Evolutionary conservation across 2,888 invertebrate genomes (phyloP), one percentile per base, ranked within the genome.

Genomic region (Eristalis tenax): DNA sequence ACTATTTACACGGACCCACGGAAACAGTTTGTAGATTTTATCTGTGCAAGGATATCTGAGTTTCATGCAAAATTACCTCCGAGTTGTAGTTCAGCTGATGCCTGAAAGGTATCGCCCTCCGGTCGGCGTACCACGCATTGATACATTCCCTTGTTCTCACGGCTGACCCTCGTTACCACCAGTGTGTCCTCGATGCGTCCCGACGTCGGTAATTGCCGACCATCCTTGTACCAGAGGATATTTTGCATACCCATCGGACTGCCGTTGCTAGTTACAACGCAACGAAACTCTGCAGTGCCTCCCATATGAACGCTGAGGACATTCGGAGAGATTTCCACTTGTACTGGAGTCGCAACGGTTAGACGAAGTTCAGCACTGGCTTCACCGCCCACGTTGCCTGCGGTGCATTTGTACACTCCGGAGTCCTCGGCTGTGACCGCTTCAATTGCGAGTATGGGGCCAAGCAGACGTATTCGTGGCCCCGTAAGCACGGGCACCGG

Each of bases 71-170:
- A 92, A 94, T 94, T 91, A 96, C 96, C 95, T 91, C 96, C 95
- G 85, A 96, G 93, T 91, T 96, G 95, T 68, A 97, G 93, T 92
- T 97, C 96, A 0, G 96, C 96, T 0, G 96, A 94, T 10, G 96
- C 96, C 91, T 97, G 96, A 32, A 96, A 96, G 2, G 96, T 96
- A 90, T 96, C 96, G 18, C 96, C 96, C 91, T 96, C 96, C 40
- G 95, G 94, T 88, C 96, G 93, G 84, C 96, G 93, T 8, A 96
- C 96, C 86, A 96, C 94, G 91, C 96, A 96, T 91, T 96, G 96
- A 91, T 96, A 96, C 96, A 96, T 96, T 89, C 96, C 96, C 82
- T 96, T 94, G 91, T 96, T 96, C 90, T 96, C 96, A 73, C 96
- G 93, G 56, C 95, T 95, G 59, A 96, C 96, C 79, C 95, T 95